These are phyloP conservation scores for Typhlichthys subterraneus DNA, from an alignment of 2,797 vertebrate genomes.

Conservation along the genomic window DNA sequence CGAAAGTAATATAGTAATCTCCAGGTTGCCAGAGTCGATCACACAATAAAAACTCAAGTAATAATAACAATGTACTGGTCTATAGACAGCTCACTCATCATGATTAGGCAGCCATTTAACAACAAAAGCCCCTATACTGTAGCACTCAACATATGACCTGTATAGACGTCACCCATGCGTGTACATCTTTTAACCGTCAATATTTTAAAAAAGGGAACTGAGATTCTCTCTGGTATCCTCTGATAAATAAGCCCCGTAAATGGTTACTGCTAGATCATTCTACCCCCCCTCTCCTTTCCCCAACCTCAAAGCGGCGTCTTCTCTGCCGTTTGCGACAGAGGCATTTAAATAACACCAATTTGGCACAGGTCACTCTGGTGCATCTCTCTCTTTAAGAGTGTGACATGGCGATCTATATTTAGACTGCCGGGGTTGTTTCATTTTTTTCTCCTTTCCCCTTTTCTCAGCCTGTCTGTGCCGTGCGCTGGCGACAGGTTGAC, in stretches of 20 bases:
- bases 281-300: not conserved
- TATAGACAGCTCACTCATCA: constrained; percentile 67
- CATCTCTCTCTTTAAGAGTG: constrained; percentile 33
- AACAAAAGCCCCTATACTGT: constrained; percentile 60
- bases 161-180: constrained; percentile 2
- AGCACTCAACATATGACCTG: constrained; percentile 55
- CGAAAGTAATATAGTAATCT: constrained; percentile 54
- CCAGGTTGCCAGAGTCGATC: constrained; percentile 65
- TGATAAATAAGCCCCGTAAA: no score
- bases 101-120: constrained; percentile 56
- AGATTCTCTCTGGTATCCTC: not conserved
- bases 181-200: no score
- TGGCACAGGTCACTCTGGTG: constrained; percentile 59
- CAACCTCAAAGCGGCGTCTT: constrained; percentile 27
- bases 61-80: constrained; percentile 62
- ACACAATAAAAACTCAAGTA: constrained; percentile 69
- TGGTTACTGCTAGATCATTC: not conserved
- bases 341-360: constrained; percentile 70
- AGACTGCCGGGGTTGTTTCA: constrained; percentile 32
- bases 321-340: constrained; percentile 22
- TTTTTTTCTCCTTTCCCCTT: constrained; percentile 25
- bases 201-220: not conserved
- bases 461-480: constrained; percentile 42
- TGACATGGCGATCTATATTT: constrained; percentile 69
- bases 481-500: constrained; percentile 54